phyloP scores from a whole-genome alignment of 2,797 vertebrate species.

The Adrianichthys oophorus region DNA sequence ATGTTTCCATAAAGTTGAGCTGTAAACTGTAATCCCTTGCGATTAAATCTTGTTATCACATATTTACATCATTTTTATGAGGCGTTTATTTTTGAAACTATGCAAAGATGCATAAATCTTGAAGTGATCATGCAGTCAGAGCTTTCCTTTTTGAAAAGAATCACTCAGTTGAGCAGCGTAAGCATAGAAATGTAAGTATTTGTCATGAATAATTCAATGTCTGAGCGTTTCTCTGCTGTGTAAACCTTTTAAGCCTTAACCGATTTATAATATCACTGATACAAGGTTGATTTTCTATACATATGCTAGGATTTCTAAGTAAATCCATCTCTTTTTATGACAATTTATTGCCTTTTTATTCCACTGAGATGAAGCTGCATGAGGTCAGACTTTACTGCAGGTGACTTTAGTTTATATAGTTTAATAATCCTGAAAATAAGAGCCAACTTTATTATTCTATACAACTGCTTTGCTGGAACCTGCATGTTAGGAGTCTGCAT shows the following conservation, averaged over 20 bases:
- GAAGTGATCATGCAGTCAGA: background rate
- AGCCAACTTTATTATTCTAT: too few species aligned
- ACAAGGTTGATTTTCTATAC: background rate
- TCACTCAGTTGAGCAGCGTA: background rate
- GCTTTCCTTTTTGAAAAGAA: background rate
- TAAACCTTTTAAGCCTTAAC: background rate
- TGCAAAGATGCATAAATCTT: background rate
- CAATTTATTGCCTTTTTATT: background rate
- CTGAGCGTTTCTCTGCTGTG: background rate
- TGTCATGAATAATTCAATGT: background rate
- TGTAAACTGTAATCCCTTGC: too few species aligned
- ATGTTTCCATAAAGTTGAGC: too few species aligned
- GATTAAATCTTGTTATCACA: background rate
- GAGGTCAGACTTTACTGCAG: too few species aligned
- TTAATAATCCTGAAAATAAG: too few species aligned
- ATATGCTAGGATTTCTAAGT: background rate
- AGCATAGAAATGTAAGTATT: background rate
- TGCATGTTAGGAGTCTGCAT: too few species aligned
- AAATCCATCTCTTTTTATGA: background rate
- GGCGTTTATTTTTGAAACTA: background rate
- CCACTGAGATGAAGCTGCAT: background rate
- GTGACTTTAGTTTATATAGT: too few species aligned
- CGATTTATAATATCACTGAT: background rate
- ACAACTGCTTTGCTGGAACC: too few species aligned
- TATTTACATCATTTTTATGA: background rate